A percentile compares a stretch with the other conserved stretches of the same genome.
Conservation (phyloP, 1,140 invertebrate species). For the Bombus impatiens region DNA sequence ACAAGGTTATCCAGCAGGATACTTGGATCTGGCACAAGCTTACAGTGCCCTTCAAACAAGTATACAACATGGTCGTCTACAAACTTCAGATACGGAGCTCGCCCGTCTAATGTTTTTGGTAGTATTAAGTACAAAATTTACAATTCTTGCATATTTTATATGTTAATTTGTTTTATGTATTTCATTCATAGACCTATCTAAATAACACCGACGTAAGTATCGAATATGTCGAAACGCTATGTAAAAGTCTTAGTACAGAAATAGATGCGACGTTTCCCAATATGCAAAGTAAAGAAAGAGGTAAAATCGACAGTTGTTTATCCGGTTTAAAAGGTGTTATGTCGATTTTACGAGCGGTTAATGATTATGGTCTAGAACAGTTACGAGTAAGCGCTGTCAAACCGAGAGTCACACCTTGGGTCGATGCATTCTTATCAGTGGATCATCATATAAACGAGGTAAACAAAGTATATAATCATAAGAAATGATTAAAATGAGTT, state of each 20-base stretch:
- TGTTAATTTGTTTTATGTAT: neutral
- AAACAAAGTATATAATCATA: slow-evolving; percentile 46
- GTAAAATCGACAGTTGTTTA: slow-evolving; percentile 89
- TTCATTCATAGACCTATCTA: slow-evolving; percentile 87
- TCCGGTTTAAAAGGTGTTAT: slow-evolving; percentile 90
- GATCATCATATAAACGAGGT: slow-evolving; percentile 93
- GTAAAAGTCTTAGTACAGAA: slow-evolving; percentile 88
- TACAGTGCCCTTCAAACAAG: slow-evolving; percentile 91
- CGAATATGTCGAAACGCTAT: slow-evolving; percentile 93
- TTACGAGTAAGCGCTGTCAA: slow-evolving; percentile 92
- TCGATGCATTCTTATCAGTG: slow-evolving; percentile 90
- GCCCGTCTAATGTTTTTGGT: slow-evolving; percentile 88
- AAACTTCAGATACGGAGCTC: slow-evolving; percentile 92
- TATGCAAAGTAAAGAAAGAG: slow-evolving; percentile 86
- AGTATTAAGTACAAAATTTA: slow-evolving; percentile 60
- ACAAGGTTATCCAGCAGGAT: slow-evolving; percentile 93
- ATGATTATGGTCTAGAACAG: slow-evolving; percentile 93
- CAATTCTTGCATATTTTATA: slow-evolving; percentile 17
- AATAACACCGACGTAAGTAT: slow-evolving; percentile 97
- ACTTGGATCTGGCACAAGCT: slow-evolving; percentile 91
- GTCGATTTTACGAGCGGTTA: slow-evolving; percentile 89
- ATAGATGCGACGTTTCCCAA: slow-evolving; percentile 85
- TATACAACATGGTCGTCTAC: slow-evolving; percentile 91
- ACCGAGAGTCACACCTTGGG: slow-evolving; percentile 92
- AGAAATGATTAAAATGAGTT: neutral